Base-by-base conservation (phyloP, 2,113 vertebrate species). In the Labeo catla region DNA sequence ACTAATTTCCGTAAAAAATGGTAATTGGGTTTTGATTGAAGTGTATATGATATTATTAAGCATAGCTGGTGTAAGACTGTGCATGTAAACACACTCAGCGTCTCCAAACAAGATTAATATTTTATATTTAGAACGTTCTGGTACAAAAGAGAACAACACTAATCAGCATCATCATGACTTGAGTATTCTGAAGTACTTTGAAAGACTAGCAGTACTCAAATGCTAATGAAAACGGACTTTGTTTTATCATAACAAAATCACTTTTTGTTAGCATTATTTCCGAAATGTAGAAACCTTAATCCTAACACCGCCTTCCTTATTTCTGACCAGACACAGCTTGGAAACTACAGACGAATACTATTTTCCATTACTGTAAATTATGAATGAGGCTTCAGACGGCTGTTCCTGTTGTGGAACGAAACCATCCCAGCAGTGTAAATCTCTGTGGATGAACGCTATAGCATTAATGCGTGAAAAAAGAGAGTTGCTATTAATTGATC, bases 291-390 rank as follows among this genome's bases (percentile, higher is more conserved):
- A 76, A 13, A 23, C 28, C 28, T 15, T 72, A 8, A 72, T 9
- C 36, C 49, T 28, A 63, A 81, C 5, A 15, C 15, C 28, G 52
- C 21, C 15, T 52, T 36, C 63, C 10, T 50, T 36, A 34, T 21
- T 36, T 13, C 28, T 52, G 8, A 52, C 10, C 7, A 34, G 16
- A 66, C 34, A 28, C 23, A 66, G 4, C 0, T 50, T 28, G 9
- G 73, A 34, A 65, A 7, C n/a, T 28, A 28, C 45, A 77, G 74
- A 68, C 81, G 54, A n/a, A 57, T 16, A 43, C 65, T 45, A 47
- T 34, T 82, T 70, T 54, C 63, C 15, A 61, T 66, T 83, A 89
- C 54, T 83, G 34, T 82, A 63, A 82, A 84, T 88, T 82, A 66
- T 76, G 49, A 90, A 83, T 57, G 50, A 88, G 57, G 74, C 59